Conservation (phyloP, 2,113 vertebrate genomes). For the Myodes glareolus region DNA sequence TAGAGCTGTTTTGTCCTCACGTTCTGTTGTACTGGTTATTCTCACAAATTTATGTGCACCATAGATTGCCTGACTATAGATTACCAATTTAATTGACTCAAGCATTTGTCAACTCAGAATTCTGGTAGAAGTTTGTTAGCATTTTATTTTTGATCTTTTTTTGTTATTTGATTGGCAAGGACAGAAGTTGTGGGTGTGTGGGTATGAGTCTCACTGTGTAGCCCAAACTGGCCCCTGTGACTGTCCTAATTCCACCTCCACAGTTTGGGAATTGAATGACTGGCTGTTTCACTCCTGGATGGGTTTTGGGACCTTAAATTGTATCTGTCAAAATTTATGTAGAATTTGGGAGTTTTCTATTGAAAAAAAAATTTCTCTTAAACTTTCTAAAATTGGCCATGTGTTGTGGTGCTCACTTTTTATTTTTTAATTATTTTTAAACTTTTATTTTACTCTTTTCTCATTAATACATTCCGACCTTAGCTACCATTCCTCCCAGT, state of each 20-base stretch:
- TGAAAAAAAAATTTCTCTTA: conserved; percentile 25
- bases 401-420: neutral
- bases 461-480: neutral
- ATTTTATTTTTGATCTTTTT: neutral
- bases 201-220: too few species aligned
- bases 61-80: neutral
- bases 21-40: neutral
- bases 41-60: neutral
- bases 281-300: neutral
- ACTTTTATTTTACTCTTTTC: neutral
- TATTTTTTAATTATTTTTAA: neutral
- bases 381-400: neutral
- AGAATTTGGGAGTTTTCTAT: conserved; percentile 18
- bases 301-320: conserved; percentile 15
- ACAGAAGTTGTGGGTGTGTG: neutral
- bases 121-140: neutral
- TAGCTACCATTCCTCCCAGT: neutral
- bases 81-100: conserved; percentile 23
- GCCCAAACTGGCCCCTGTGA: neutral
- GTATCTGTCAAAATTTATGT: neutral
- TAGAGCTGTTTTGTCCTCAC: neutral
- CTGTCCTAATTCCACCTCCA: neutral
- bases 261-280: neutral
- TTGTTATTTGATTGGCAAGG: neutral
- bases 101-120: conserved; percentile 9